Evolutionary conservation across 2,888 invertebrate genomes (phyloP), one percentile per base, ranked within the genome.

Genomic region (Galeruca laticollis): DNA sequence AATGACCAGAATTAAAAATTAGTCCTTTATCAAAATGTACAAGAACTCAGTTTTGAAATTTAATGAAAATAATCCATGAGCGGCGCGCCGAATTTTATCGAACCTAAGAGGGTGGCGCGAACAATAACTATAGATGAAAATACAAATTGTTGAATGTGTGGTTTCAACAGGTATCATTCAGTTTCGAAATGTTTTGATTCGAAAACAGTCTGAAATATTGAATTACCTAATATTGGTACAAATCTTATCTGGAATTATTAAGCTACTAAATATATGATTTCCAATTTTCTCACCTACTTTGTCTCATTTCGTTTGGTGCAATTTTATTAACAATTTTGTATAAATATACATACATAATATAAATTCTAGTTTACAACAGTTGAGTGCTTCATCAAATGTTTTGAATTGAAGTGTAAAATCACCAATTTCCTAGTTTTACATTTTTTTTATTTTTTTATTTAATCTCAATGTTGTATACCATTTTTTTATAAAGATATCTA

Each of bases 321-420:
- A 47, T 47, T 18, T n/a, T 47, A 47, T 47, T 15, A 47, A 47
- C 47, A 47, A 47, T 47, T 47, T 47, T 18, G 18, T 47, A 18
- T 47, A 47, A 47, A 47, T 47, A 47, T 47, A 47, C 47, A 18
- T 47, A 47, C 15, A 40, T 40, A 40, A 11, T 6, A n/a, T 40
- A 40, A 15, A 40, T n/a, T 40, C 13, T n/a, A 40, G 3, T 9
- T 47, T 9, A 47, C 15, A 15, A 47, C 18, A 9, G 18, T 47
- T 47, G 47, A 47, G 15, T 47, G 15, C 15, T 47, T 47, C 18
- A 47, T 47, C 47, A 18, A 47, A 47, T 47, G 47, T 47, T 18
- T 18, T 47, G 47, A 47, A 47, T 40, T 10, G 2, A 47, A 47
- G 8, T 47, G 15, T 47, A 37, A 11, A 13, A 37, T 37, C 13